Evolutionary conservation across 1,140 invertebrate genomes (phyloP).

Genomic region (Papilio polytes): DNA sequence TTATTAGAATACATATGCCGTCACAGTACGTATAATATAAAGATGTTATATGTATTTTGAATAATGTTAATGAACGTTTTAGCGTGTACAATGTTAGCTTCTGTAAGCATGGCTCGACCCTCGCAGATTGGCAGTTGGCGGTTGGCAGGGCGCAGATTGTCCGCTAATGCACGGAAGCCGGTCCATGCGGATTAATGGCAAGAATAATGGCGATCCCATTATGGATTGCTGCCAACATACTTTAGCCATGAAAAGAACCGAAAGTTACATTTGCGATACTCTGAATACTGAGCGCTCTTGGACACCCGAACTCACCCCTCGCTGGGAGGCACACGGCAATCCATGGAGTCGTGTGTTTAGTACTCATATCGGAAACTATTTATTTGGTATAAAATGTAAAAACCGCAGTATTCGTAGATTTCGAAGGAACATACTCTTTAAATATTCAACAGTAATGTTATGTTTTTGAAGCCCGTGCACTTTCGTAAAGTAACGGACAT

Average conservation of each 20-base stretch:
- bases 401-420: too few relatives aligned
- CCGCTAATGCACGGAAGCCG: slow-evolving; percentile 82
- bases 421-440: too few relatives aligned
- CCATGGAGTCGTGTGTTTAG: slow-evolving; percentile 49
- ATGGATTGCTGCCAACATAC: slow-evolving; percentile 84
- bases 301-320: slow-evolving; percentile 57
- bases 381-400: too few relatives aligned
- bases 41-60: neutral
- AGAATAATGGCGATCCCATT: slow-evolving; percentile 84
- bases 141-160: slow-evolving; percentile 54
- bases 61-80: slow-evolving; percentile 27
- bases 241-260: slow-evolving; percentile 84
- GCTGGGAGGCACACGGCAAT: slow-evolving; percentile 54
- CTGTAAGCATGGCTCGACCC: slow-evolving; percentile 49
- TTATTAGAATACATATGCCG: neutral
- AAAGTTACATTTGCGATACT: slow-evolving; percentile 84
- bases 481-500: too few relatives aligned
- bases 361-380: neutral
- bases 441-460: too few relatives aligned
- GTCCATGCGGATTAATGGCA: slow-evolving; percentile 83
- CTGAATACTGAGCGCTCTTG: slow-evolving; percentile 80
- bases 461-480: too few relatives aligned
- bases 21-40: neutral
- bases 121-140: slow-evolving; percentile 65
- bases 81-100: slow-evolving; percentile 41